These are phyloP conservation scores for Corydoras sp. DNA, from an alignment of 2,113 vertebrate species.

Conservation along the genomic window DNA sequence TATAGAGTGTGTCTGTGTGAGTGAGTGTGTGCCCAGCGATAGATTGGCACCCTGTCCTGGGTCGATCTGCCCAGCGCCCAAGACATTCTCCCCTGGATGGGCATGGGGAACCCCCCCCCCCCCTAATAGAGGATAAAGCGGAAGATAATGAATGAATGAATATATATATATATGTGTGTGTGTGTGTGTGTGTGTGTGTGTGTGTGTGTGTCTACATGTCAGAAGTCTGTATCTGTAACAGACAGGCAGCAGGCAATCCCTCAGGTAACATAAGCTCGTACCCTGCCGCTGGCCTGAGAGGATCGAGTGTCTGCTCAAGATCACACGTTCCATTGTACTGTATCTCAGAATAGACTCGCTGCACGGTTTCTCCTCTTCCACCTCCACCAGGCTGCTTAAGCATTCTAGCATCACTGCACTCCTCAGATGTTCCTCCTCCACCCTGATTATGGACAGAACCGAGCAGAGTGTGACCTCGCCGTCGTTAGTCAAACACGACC, in stretches of 20 bases:
- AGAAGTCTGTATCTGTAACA: constrained; percentile 33
- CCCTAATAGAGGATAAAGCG: no score
- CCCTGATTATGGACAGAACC: no score
- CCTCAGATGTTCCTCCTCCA: constrained; percentile 36
- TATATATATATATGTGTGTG: background rate
- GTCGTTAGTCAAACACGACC: no score
- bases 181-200: background rate
- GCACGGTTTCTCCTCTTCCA: constrained; percentile 4
- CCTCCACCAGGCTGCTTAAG: constrained; percentile 30
- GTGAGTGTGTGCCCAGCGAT: no score
- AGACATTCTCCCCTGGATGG: no score
- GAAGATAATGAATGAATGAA: no score
- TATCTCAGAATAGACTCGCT: constrained; percentile 53
- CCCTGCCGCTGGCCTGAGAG: constrained; percentile 46
- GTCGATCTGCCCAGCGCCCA: no score
- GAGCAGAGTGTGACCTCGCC: no score
- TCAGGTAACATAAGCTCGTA: constrained; percentile 54
- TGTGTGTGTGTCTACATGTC: background rate
- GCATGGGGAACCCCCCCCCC: no score
- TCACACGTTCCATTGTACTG: constrained; percentile 64
- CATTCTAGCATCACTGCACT: constrained; percentile 49
- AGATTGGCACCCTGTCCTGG: no score
- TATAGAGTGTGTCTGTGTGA: no score
- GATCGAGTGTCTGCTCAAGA: constrained; percentile 65
- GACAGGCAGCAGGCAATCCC: constrained; percentile 50